phyloP scores from a whole-genome alignment of 1,140 invertebrate genomes.

The Bilobella aurantiaca region DNA sequence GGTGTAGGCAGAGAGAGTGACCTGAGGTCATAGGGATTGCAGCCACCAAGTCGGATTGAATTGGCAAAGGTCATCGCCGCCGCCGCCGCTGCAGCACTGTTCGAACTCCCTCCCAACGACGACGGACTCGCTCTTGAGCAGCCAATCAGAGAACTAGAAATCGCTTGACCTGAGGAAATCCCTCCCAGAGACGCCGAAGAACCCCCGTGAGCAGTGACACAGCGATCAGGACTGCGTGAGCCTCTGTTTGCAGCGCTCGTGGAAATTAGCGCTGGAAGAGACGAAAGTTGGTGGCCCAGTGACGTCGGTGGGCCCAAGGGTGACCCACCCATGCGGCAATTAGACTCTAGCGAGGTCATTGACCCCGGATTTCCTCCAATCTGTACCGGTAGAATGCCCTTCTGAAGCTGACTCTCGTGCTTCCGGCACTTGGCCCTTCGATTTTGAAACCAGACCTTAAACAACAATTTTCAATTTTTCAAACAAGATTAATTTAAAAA shows the following conservation, averaged over 20 bases:
- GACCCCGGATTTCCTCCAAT: conserved; percentile 31
- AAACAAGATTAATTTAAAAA: conserved; percentile 19
- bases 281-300: conserved; percentile 22
- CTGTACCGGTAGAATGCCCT: conserved; percentile 52
- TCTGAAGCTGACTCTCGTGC: conserved; percentile 91
- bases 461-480: too few species aligned
- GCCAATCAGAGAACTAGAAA: not conserved
- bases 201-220: not conserved
- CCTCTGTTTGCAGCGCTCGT: conserved; percentile 22
- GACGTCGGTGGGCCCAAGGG: conserved; percentile 23
- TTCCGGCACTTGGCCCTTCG: conserved; percentile 83
- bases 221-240: not conserved
- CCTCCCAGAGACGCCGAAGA: not conserved
- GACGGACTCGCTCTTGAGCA: not conserved
- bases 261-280: conserved; percentile 37
- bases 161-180: not conserved
- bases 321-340: conserved; percentile 24
- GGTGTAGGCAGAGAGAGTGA: conserved; percentile 35
- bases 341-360: conserved; percentile 23
- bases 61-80: conserved; percentile 40
- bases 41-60: conserved; percentile 32
- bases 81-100: conserved; percentile 39
- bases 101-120: not conserved
- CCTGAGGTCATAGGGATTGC: conserved; percentile 32
- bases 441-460: conserved; percentile 93